Conservation (phyloP, 92 coral and sea anemone genomes). For the Paragorgia papillata region DNA sequence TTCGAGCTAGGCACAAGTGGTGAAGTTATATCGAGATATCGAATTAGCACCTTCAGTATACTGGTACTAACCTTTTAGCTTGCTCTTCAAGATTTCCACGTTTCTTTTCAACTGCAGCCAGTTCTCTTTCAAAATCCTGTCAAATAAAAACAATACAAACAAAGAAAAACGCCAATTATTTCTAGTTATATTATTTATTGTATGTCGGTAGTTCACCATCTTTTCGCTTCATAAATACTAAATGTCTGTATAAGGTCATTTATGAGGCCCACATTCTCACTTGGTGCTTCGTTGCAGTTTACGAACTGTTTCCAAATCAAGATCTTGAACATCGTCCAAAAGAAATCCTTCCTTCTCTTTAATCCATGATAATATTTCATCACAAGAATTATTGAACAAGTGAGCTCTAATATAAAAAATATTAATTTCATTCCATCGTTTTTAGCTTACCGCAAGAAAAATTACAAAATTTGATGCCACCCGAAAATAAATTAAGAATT, state of each 20-base stretch:
- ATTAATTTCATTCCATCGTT: not conserved
- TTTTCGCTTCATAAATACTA: no score
- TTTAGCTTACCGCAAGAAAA: not conserved
- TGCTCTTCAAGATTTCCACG: constrained; percentile 75
- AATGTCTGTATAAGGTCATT: no score
- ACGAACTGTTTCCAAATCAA: constrained; percentile 92
- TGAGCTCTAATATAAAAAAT: constrained; percentile 60
- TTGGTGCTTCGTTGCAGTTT: constrained; percentile 92
- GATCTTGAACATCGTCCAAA: constrained; percentile 66
- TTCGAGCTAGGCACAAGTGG: no score
- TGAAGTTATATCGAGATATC: no score
- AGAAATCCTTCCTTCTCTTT: constrained; percentile 76
- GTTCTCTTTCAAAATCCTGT: constrained; percentile 90
- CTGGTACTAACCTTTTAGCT: constrained; percentile 74
- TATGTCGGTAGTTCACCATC: no score
- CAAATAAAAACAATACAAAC: not conserved
- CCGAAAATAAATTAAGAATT: no score
- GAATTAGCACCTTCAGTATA: no score
- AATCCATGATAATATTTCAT: constrained; percentile 91
- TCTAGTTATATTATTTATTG: no score
- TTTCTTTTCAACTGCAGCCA: constrained; percentile 90
- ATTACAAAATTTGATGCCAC: no score
- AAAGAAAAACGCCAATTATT: not conserved
- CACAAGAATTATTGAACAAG: constrained; percentile 79
- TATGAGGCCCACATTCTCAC: constrained; percentile 2